These are phyloP conservation scores for Gymnocephalus cernua DNA, from an alignment of 2,113 vertebrate genomes.

Conservation along the genomic window DNA sequence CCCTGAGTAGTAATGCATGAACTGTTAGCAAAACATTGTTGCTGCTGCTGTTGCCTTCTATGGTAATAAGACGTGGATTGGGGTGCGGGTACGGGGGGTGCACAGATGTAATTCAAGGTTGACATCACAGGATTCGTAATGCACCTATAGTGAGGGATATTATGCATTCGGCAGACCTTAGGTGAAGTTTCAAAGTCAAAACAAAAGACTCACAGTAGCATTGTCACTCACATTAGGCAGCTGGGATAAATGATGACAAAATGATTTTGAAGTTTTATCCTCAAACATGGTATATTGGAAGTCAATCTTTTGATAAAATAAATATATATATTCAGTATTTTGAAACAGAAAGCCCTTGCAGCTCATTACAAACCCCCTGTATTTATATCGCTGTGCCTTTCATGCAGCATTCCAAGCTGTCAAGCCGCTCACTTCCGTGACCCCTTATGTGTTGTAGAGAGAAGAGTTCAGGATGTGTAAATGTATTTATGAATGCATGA, in stretches of 20 bases:
- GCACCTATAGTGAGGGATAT: conserved; percentile 49
- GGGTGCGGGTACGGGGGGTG: conserved; percentile 41
- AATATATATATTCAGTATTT: conserved; percentile 34
- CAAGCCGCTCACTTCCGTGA: conserved; percentile 56
- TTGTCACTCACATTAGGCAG: conserved; percentile 6
- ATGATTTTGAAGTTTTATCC: conserved; percentile 27
- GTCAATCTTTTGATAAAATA: conserved; percentile 36
- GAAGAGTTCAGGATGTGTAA: conserved; percentile 68
- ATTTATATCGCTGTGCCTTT: conserved; percentile 48
- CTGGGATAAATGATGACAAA: neutral
- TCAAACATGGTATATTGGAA: conserved; percentile 26
- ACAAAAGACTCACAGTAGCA: too few species aligned
- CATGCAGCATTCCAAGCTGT: conserved; percentile 68
- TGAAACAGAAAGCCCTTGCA: conserved; percentile 30
- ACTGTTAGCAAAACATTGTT: conserved; percentile 84
- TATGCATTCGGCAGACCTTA: conserved; percentile 51
- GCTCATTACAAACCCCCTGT: conserved; percentile 49
- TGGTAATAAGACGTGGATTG: conserved; percentile 79
- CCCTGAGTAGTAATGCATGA: conserved; percentile 85
- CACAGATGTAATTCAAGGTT: conserved; percentile 78
- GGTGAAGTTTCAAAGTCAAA: conserved; percentile 50
- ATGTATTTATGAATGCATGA: conserved; percentile 84
- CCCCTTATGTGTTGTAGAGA: conserved; percentile 65
- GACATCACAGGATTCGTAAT: conserved; percentile 75
- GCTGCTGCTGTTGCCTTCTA: conserved; percentile 77